Evolutionary conservation across 2,113 vertebrate species (phyloP).

Genomic region (Tamias sibiricus): DNA sequence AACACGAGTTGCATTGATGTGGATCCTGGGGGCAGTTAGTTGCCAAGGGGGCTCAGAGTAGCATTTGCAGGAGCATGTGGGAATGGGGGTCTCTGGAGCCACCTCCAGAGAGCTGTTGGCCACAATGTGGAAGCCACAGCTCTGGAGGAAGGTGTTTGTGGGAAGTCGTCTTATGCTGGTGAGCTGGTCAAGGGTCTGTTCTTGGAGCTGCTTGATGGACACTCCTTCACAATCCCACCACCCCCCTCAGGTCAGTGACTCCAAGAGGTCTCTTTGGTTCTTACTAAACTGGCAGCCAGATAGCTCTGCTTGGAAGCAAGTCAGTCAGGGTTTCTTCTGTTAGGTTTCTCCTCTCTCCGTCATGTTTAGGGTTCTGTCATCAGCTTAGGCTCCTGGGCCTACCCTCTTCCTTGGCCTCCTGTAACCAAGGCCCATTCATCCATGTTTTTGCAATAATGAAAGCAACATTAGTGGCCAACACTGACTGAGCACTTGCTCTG

Average conservation of each 20-base stretch:
- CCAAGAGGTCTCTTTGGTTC: not conserved
- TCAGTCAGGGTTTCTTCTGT: not conserved
- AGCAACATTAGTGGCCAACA: not conserved
- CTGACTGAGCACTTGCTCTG: accelerated
- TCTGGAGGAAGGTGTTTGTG: not conserved
- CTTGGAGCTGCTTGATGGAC: not conserved
- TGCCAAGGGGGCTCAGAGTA: not conserved
- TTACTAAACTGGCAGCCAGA: not conserved
- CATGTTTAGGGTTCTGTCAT: not conserved
- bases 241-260: not conserved
- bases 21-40: not conserved
- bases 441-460: not conserved
- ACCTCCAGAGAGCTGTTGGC: not conserved
- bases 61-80: not conserved
- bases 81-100: not conserved
- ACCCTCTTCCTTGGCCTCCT: not conserved
- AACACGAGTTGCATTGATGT: not conserved
- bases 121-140: not conserved
- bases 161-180: not conserved
- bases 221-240: not conserved
- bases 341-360: not conserved
- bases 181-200: accelerated
- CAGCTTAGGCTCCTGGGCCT: not conserved
- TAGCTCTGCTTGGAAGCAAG: not conserved
- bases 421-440: not conserved